A percentile compares a stretch with the other conserved stretches of the same genome.
Conservation (phyloP, 2,113 vertebrate species). For the Hippopotamus amphibius region DNA sequence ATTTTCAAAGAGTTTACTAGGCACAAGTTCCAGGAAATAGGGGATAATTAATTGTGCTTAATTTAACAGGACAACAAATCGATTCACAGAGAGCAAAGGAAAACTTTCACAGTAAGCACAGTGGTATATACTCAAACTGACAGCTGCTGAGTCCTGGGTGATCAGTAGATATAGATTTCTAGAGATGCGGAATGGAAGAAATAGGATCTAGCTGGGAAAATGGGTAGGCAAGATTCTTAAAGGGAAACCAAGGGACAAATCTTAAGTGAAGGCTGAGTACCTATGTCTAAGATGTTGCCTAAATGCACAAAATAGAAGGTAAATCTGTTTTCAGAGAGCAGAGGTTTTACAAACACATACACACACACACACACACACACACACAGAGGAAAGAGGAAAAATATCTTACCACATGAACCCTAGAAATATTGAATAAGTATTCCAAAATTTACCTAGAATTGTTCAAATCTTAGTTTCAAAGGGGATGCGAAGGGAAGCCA, state of each 20-base stretch:
- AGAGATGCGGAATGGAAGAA: neutral
- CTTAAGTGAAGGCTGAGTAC: neutral
- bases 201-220: neutral
- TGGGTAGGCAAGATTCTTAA: fast-evolving
- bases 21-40: neutral
- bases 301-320: neutral
- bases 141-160: neutral
- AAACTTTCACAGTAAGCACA: neutral
- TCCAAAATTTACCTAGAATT: neutral
- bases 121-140: neutral
- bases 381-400: neutral
- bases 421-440: neutral
- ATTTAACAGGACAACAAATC: neutral
- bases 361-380: neutral
- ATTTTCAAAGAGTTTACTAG: neutral
- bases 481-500: neutral
- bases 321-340: neutral
- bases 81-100: neutral
- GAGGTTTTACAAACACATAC: neutral
- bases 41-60: neutral
- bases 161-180: neutral
- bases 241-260: neutral
- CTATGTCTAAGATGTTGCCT: neutral
- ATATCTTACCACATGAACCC: neutral
- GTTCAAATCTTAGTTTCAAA: constrained; percentile 3